Percentiles rank a stretch among this genome's conserved stretches.
Evolutionary conservation across 2,113 vertebrate species (phyloP).

Genomic region (Atlantisia rogersi): DNA sequence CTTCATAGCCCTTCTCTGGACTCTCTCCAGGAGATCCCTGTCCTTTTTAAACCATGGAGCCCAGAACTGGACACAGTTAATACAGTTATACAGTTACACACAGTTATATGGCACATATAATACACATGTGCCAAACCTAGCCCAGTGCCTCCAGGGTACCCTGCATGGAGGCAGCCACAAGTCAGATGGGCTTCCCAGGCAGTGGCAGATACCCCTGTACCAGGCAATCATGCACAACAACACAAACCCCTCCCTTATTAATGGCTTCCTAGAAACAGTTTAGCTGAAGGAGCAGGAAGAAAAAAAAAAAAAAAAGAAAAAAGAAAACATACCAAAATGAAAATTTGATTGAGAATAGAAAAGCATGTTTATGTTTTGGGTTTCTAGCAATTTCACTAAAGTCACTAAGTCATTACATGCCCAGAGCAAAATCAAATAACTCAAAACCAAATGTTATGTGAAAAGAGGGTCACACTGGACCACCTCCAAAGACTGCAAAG

Average conservation of each 20-base stretch:
- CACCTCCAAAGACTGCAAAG: background rate
- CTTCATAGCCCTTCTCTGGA: too few species aligned
- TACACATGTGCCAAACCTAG: background rate
- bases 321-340: background rate
- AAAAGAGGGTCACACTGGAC: background rate
- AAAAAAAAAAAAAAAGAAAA: background rate
- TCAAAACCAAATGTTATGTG: background rate
- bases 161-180: background rate
- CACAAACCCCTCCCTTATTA: background rate
- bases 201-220: background rate
- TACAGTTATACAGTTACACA: too few species aligned
- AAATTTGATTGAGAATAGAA: background rate
- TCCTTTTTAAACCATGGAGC: too few species aligned
- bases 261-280: background rate
- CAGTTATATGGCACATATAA: too few species aligned
- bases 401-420: background rate
- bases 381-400: background rate
- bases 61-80: too few species aligned
- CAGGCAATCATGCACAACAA: fast-evolving
- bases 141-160: background rate
- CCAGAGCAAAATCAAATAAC: background rate
- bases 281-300: background rate
- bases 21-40: too few species aligned
- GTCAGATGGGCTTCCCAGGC: background rate
- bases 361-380: background rate